Percentiles rank a stretch among this genome's conserved stretches.
Evolutionary conservation across 2,113 vertebrate species (phyloP).

Genomic region (Myotis davidii): DNA sequence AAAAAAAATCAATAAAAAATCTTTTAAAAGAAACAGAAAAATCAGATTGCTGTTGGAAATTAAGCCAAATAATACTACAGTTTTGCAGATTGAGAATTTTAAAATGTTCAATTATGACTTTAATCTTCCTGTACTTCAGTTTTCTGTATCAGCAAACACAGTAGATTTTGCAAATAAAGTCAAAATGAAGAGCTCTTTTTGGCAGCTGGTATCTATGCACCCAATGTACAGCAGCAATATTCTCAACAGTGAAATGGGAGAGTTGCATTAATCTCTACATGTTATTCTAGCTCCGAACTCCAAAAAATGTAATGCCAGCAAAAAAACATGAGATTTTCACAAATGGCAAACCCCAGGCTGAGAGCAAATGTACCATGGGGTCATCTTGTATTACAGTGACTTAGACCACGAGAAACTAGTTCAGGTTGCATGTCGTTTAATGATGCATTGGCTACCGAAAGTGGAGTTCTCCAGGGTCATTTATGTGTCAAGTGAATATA

Average conservation of each 20-base stretch:
- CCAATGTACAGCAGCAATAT: background rate
- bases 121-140: background rate
- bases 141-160: background rate
- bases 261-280: no score
- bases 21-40: background rate
- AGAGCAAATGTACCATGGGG: background rate
- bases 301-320: background rate
- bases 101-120: background rate
- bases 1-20: no score
- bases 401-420: background rate
- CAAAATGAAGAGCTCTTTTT: background rate
- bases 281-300: background rate
- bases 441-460: background rate
- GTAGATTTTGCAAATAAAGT: background rate
- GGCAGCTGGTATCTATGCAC: background rate
- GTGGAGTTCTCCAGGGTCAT: background rate
- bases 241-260: background rate
- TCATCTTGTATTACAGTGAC: background rate
- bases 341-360: background rate
- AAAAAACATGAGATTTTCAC: background rate
- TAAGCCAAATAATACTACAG: background rate
- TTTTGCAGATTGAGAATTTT: conserved; percentile 12
- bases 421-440: background rate
- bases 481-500: conserved; percentile 3
- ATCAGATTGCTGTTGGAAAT: background rate